A percentile compares a stretch with the other conserved stretches of the same genome.
Evolutionary conservation across 2,888 invertebrate genomes (phyloP).

Genomic region (Geotrupes spiniger): DNA sequence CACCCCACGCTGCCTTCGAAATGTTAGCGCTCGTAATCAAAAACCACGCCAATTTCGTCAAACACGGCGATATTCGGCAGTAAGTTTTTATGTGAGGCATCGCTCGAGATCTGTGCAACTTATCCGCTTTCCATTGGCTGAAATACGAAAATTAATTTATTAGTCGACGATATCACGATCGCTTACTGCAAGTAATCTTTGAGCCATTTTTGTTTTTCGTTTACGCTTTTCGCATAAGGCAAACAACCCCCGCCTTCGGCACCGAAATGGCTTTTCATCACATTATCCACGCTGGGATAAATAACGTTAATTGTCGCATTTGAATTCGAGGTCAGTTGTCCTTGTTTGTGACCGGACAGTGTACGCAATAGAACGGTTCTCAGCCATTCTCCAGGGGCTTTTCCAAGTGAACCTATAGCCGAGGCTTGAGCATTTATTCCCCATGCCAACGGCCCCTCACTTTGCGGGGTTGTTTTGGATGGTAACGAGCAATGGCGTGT

Average conservation of each 20-base stretch:
- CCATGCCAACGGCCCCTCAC: constrained; percentile 49
- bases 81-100: constrained; percentile 97
- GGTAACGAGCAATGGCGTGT: constrained; percentile 61
- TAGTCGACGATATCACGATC: not conserved
- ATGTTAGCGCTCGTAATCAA: constrained; percentile 90
- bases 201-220: constrained; percentile 84
- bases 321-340: constrained; percentile 56
- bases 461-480: no score
- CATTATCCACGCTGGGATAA: constrained; percentile 81
- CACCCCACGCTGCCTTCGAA: constrained; percentile 97
- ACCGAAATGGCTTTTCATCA: constrained; percentile 79
- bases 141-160: constrained; percentile 25
- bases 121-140: constrained; percentile 82
- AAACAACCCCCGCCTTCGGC: constrained; percentile 83
- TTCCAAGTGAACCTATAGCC: constrained; percentile 84
- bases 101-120: constrained; percentile 68
- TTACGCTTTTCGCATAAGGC: constrained; percentile 70
- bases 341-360: constrained; percentile 55
- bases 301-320: constrained; percentile 59
- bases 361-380: constrained; percentile 70
- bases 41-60: constrained; percentile 73
- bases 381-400: constrained; percentile 70
- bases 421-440: constrained; percentile 81
- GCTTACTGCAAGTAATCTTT: constrained; percentile 71
- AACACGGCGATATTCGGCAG: constrained; percentile 69